Evolutionary conservation across 2,888 invertebrate species (phyloP), one percentile per base, ranked within the genome.

Genomic region (Cryptops parisi): DNA sequence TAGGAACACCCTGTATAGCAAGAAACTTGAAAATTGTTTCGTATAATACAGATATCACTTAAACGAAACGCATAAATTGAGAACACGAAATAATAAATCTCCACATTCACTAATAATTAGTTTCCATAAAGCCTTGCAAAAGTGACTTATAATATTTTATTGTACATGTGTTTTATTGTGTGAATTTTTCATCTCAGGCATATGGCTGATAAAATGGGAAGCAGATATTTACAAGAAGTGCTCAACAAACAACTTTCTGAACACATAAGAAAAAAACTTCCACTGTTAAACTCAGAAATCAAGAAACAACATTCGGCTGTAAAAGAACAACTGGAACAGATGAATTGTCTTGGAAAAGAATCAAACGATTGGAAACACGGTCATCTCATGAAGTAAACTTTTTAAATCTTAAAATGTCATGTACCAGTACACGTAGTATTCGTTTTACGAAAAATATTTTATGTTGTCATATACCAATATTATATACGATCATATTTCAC

Each of bases 151-250:
- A 27, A 27, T 17, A 2, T 17, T n/a, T 26, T 27, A 47, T 19
- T 38, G 21, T 48, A 1, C 38, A 33, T 12, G 2, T n/a, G 27
- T 48, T 38, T 19, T 48, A n/a, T n/a, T n/a, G n/a, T n/a, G n/a
- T n/a, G n/a, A n/a, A n/a, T 23, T 2, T 47, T 12, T 23, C 15
- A 26, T 25, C 39, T 3, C 21, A 50, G 50, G 6, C 40, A 50
- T 24, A 41, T 50, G 23, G 41, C 24, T 4, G 25, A 23, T 22
- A n/a, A 19, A 40, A 50, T 50, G 50, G 50, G 50, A 15, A 24
- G 41, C 2, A 50, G 41, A 50, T 50, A 50, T 50, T 24, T 50
- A 15, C 40, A 40, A 40, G 24, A 50, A 50, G 27, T 39, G 19
- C 25, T 50, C 23, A 50, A 40, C 17, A 21, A 50, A 17, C 50